These are phyloP conservation scores for Mechanitis messenoides DNA, from an alignment of 2,888 invertebrate species.

Conservation along the genomic window DNA sequence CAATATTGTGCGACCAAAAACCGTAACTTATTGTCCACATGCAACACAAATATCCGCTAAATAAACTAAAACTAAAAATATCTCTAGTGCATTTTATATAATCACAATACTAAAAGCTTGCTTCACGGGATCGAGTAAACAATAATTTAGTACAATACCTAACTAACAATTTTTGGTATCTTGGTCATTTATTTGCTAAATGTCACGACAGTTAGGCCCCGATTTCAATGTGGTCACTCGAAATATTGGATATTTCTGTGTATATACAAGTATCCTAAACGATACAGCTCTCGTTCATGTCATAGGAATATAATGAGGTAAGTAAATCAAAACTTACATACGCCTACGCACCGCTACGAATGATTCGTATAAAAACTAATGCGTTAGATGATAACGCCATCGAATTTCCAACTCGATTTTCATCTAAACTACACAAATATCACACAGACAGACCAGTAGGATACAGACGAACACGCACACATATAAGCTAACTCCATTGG, in stretches of 20 bases:
- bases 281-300: constrained; percentile 51
- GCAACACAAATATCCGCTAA: constrained; percentile 12
- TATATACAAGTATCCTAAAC: constrained; percentile 45
- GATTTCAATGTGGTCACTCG: constrained; percentile 32
- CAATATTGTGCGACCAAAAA: constrained; percentile 42
- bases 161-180: constrained; percentile 58
- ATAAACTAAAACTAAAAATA: constrained; percentile 20
- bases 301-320: constrained; percentile 65
- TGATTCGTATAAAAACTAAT: constrained; percentile 19
- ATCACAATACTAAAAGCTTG: constrained; percentile 42
- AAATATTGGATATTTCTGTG: constrained; percentile 32
- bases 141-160: constrained; percentile 52
- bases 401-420: constrained; percentile 55
- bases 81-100: constrained; percentile 37
- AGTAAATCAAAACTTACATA: constrained; percentile 44
- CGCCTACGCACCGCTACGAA: constrained; percentile 19
- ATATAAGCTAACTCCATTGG: constrained; percentile 42
- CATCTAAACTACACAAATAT: constrained; percentile 37
- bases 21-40: constrained; percentile 35
- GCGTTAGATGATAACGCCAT: constrained; percentile 11
- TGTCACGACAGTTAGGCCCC: constrained; percentile 60
- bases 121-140: constrained; percentile 33
- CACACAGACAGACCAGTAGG: constrained; percentile 24
- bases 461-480: constrained; percentile 13
- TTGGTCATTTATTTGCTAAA: constrained; percentile 53